Base-by-base conservation (phyloP, 1,140 invertebrate genomes). In the Acyrthosiphon pisum region DNA sequence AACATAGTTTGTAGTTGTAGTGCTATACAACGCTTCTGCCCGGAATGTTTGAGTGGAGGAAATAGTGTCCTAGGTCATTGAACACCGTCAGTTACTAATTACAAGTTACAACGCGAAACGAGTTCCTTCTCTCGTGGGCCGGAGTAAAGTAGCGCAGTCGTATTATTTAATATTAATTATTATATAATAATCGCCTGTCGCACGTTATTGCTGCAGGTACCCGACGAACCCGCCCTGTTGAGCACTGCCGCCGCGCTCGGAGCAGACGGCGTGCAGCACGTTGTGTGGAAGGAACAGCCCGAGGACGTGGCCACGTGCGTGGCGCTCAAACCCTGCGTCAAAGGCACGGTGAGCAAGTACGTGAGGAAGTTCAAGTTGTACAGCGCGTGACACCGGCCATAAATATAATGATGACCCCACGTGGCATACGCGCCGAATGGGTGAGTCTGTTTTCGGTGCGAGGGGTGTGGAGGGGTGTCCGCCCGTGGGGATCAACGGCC, bases 261-360 rank as follows among this genome's bases (percentile, higher is more conserved):
- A 86, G 96, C 97, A 94, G 96, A 97, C 94, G 96, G 96, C 48
- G 97, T 99, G 90, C 96, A 97, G 94, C 97, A 99, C 95, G 99
- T 99, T 95, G 94, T 99, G 37, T 99, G 99, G 99, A 97, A 98
- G 94, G 99, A 99, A 96, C 98, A 99, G 94, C 99, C 99, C 26
- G 99, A 99, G 96, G 98, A 99, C 95, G 97, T 99, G 95, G 96
- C 98, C 83, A 99, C 99, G 3, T 99, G 99, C 95, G 95, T 99
- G 94, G 99, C 98, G 50, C 95, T 97, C 1, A 99, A 99, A 95
- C 99, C 99, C 20, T 99, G 99, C 95, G 96, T 96, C 1, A 99
- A 99, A 95, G 96, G 97, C 86, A 95, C 97, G 92, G 96, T 99
- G 30, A 97, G 99, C 94, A 97, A 97, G 94, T 98, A 97, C 96